These are phyloP conservation scores for Andricus curvator DNA, from an alignment of 2,888 invertebrate species.

Conservation along the genomic window DNA sequence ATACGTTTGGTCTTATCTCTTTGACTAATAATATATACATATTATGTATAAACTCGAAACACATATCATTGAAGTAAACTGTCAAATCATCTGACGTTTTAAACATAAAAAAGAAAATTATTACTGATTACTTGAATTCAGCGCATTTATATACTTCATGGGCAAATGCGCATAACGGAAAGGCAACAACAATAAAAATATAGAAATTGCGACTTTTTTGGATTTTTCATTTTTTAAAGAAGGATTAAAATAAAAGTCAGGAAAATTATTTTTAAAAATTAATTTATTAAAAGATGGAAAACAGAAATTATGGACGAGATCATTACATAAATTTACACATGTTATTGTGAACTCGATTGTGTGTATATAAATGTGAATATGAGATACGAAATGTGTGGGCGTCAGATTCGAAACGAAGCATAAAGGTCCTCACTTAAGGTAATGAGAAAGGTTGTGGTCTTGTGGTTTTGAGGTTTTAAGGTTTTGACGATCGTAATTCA, in stretches of 20 bases:
- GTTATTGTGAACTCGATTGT: not conserved
- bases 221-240: no score
- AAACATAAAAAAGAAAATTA: no score
- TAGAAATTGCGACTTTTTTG: no score
- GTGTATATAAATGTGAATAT: conserved; percentile 16
- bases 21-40: no score
- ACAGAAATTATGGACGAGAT: not conserved
- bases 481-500: conserved; percentile 17
- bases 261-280: not conserved
- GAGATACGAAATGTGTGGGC: conserved; percentile 48
- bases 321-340: not conserved
- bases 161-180: no score
- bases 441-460: conserved; percentile 51
- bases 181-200: no score
- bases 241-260: not conserved
- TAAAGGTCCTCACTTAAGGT: conserved; percentile 53
- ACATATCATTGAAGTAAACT: no score
- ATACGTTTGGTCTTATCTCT: no score
- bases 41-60: no score
- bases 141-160: no score
- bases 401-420: conserved; percentile 49
- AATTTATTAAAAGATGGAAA: not conserved
- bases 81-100: no score
- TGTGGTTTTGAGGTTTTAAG: conserved; percentile 35
- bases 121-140: no score